phyloP scores from a whole-genome alignment of 1,140 invertebrate species.

The Luehdorfia chinensis region DNA sequence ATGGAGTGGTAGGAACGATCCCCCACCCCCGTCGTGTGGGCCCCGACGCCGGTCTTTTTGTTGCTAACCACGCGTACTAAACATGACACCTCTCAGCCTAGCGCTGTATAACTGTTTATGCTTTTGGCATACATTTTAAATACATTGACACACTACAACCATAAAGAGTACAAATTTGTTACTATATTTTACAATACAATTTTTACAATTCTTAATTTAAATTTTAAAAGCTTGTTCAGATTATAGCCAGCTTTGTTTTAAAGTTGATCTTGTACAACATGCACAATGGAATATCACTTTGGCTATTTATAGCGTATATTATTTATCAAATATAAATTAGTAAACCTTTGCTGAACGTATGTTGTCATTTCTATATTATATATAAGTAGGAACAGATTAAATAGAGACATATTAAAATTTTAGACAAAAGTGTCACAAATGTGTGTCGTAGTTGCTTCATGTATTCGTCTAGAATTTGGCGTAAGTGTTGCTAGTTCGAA shows the following conservation, averaged over 20 bases:
- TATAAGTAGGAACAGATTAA: background rate
- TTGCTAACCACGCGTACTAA: conserved; percentile 94
- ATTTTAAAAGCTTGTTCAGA: no score
- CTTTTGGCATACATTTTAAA: background rate
- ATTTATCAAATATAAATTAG: no score
- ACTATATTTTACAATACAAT: background rate
- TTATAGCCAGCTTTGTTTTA: no score
- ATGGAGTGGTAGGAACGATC: no score
- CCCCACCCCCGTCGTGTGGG: conserved; percentile 83
- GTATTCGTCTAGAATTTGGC: conserved; percentile 12
- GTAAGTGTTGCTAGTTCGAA: conserved; percentile 17
- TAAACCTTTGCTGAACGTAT: no score
- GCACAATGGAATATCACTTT: background rate
- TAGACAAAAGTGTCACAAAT: no score
- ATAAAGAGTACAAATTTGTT: background rate
- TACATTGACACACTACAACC: background rate
- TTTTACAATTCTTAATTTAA: no score
- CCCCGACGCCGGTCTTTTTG: conserved; percentile 90
- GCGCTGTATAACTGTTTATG: background rate
- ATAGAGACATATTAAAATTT: background rate
- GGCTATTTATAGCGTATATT: background rate
- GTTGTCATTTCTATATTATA: no score
- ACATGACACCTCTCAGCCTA: conserved; percentile 21
- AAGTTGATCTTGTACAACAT: background rate
- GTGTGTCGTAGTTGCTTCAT: conserved; percentile 12